phyloP scores from a whole-genome alignment of 2,888 invertebrate genomes.

The Tolmerus cingulatus region DNA sequence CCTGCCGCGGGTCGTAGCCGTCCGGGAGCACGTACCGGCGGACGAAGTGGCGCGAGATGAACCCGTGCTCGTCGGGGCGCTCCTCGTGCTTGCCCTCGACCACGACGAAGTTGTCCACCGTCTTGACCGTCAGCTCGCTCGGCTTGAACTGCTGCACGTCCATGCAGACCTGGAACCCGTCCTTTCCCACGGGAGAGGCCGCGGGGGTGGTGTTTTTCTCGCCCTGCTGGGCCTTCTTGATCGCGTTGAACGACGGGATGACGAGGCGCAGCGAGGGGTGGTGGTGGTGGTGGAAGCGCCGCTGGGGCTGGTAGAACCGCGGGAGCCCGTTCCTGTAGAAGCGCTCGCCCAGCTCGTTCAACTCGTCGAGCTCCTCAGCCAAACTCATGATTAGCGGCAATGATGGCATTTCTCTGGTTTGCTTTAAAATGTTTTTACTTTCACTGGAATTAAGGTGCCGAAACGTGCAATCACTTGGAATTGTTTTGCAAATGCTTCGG shows the following conservation, averaged over 20 bases:
- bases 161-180: constrained; percentile 74
- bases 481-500: not conserved
- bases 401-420: not conserved
- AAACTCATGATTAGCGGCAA: not conserved
- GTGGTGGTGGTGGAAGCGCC: constrained; percentile 54
- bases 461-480: not conserved
- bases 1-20: constrained; percentile 73
- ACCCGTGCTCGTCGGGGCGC: constrained; percentile 76
- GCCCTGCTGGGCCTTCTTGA: not conserved
- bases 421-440: not conserved
- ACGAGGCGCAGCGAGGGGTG: constrained; percentile 56
- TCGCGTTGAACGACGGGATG: constrained; percentile 52
- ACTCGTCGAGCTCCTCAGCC: not conserved
- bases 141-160: constrained; percentile 77
- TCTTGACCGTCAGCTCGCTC: constrained; percentile 75
- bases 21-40: constrained; percentile 74
- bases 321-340: not conserved
- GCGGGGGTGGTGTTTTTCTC: not conserved
- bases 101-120: constrained; percentile 70
- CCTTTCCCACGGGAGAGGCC: constrained; percentile 66
- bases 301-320: not conserved
- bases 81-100: constrained; percentile 78
- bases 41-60: constrained; percentile 80
- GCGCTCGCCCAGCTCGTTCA: not conserved
- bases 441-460: not conserved